Evolutionary conservation across 1,140 invertebrate genomes (phyloP), one percentile per base, ranked within the genome.

Genomic region (Pseudomyrmex cubaensis): DNA sequence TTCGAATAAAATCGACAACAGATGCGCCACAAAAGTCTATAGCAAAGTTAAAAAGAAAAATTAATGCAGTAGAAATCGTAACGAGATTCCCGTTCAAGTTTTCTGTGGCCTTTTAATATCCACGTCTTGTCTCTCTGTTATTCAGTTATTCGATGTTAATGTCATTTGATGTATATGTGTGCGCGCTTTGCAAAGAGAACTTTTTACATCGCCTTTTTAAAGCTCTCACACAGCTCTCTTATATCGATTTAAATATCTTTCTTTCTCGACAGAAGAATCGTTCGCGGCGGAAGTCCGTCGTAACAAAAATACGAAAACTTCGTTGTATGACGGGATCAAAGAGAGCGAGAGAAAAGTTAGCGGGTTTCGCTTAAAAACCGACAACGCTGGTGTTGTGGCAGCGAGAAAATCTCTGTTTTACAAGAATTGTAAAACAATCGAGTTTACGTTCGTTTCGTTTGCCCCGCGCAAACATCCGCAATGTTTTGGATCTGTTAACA

Each of bases 221-320:
- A 35, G 5, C 35, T 35, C 5, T 35, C 35, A 59, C 70, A 72
- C 61, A 80, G 12, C 22, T 46, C 35, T 35, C 44, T 61, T 50
- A 13, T 80, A 80, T 80, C 66, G 76, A 80, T 72, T 80, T 69
- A 78, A 70, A 59, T 59, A 12, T n/a, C 64, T 80, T 56, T 70
- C 20, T 69, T 25, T 13, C 12, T n/a, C 22, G 15, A 8, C 50
- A 15, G 20, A 20, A 20, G 48, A 76, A 70, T 35, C 35, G 35
- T 35, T 35, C 35, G 35, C 35, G 35, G 35, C 35, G 59, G 69
- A 59, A 48, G 20, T 61, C 66, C 25, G 25, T 59, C 15, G 54
- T 10, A 46, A 61, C 44, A 70, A 59, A 80, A 70, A 70, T 54
- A 66, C 50, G 35, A 57, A 78, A 78, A 78, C 64, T 72, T 80